Base-by-base conservation (phyloP, 2,113 vertebrate species). In the Camelus dromedarius region DNA sequence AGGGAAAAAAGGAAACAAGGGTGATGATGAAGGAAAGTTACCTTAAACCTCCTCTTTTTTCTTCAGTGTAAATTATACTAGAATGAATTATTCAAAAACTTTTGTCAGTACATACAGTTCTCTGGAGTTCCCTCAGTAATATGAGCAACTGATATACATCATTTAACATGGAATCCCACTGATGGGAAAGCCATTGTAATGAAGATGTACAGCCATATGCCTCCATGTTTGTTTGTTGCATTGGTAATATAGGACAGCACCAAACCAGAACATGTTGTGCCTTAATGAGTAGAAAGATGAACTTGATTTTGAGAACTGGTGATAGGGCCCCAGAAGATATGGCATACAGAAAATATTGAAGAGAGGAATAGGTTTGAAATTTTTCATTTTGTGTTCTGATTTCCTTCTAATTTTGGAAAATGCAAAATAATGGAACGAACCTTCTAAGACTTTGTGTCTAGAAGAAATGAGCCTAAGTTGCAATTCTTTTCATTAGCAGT, bases 321-420 rank as follows among this genome's bases (percentile, higher is more conserved):
- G 19, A 42, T 42, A 42, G 38, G 38, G 38, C 38, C 38, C 38
- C 38, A 42, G 38, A 42, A 42, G 38, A 42, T 91, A 38, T 13
- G 42, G n/a, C 84, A 15, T 73, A 38, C 15, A 80, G 46, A 67
- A 80, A 83, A 91, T 88, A 52, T 6, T 73, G 56, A 62, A 84
- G 86, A 91, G 18, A 80, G 26, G 5, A 42, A 46, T 46, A 73
- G 18, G 56, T 82, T 30, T 83, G 46, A 73, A 38, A 66, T 46
- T 92, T 87, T 91, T 87, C 50, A 30, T 46, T 90, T 83, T 64
- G 46, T 77, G 22, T 46, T 76, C 32, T 92, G n/a, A 67, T 94
- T 66, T 84, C 13, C 24, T 13, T 69, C 22, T 42, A 35, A 50
- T 38, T 66, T 72, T 66, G 9, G 60, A 77, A 81, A 89, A 67